Conservation (phyloP, 2,113 vertebrate species). For the Micromys minutus region DNA sequence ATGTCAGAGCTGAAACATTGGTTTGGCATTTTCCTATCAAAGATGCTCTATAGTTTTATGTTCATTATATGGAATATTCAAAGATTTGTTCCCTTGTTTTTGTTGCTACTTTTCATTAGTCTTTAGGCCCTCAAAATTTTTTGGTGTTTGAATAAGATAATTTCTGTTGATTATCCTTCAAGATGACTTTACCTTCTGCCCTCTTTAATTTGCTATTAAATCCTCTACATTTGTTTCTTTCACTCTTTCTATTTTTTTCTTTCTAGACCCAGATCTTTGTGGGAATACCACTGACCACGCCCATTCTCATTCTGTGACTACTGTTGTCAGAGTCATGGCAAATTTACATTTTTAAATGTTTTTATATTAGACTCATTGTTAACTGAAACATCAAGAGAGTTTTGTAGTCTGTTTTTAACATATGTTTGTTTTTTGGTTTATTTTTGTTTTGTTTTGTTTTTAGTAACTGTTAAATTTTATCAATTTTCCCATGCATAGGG, state of each 20-base stretch:
- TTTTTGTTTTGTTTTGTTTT: too few species aligned
- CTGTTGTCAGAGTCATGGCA: neutral
- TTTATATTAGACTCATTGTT: neutral
- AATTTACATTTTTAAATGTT: neutral
- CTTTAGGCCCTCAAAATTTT: neutral
- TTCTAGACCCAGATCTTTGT: neutral
- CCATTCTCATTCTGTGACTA: neutral
- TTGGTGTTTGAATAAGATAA: neutral
- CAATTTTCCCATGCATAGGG: neutral
- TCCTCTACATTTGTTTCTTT: neutral
- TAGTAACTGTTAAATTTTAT: neutral
- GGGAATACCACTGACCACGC: neutral
- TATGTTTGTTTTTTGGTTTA: too few species aligned
- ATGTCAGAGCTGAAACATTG: neutral
- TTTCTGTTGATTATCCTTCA: neutral
- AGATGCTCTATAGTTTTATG: neutral
- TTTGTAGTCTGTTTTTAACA: neutral
- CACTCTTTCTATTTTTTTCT: neutral
- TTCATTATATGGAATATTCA: neutral
- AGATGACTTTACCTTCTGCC: neutral
- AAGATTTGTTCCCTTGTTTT: neutral
- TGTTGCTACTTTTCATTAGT: neutral
- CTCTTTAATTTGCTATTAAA: neutral
- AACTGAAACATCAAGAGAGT: neutral
- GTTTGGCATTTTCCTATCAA: neutral